Evolutionary conservation across 2,888 invertebrate genomes (phyloP).

Genomic region (Lycia hirtaria): DNA sequence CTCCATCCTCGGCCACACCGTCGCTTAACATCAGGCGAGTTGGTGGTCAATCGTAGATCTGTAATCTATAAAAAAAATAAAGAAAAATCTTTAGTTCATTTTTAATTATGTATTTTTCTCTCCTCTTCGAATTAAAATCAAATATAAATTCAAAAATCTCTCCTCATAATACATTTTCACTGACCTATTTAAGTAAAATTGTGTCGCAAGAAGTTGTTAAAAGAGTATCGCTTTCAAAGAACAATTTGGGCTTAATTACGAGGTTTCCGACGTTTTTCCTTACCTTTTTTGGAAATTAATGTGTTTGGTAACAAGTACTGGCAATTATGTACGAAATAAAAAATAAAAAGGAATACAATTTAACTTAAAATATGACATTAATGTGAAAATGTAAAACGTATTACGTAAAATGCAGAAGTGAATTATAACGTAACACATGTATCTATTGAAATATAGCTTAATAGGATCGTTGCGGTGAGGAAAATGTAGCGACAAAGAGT

Average conservation of each 20-base stretch:
- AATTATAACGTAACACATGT: background rate
- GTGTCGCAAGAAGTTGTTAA: conserved; percentile 22
- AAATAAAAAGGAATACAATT: conserved; percentile 20
- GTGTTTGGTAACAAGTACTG: conserved; percentile 32
- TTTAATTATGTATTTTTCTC: background rate
- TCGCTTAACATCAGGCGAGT: too few species aligned
- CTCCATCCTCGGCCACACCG: too few species aligned
- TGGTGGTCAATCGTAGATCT: too few species aligned
- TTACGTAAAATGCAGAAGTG: background rate
- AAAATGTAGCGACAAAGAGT: too few species aligned
- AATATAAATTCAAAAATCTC: conserved; percentile 11
- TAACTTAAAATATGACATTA: background rate
- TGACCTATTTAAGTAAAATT: conserved; percentile 24
- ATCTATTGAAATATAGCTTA: too few species aligned
- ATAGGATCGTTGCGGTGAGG: too few species aligned
- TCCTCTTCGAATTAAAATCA: background rate
- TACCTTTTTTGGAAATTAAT: conserved; percentile 24
- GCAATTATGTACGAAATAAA: conserved; percentile 34
- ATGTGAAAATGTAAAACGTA: background rate
- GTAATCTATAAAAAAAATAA: too few species aligned
- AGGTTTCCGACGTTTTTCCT: conserved; percentile 19
- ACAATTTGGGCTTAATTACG: conserved; percentile 47
- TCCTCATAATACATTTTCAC: conserved; percentile 20
- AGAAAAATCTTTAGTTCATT: background rate
- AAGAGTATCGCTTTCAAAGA: conserved; percentile 42